Evolutionary conservation across 23 tunicate species (phyloP), one percentile per base, ranked within the genome.

Genomic region (Halocynthia roretzi): DNA sequence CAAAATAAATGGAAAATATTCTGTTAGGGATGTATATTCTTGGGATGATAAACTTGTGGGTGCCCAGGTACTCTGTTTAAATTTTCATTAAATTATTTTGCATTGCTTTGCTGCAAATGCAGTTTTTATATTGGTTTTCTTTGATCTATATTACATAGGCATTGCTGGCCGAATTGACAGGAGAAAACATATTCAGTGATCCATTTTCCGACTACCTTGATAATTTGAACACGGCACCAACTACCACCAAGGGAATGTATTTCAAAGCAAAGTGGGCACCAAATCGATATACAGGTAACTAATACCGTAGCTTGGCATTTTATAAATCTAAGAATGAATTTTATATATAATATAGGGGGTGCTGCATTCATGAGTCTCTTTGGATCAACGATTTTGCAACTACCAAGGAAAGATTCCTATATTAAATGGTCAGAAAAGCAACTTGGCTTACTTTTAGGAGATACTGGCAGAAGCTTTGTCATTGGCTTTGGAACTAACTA

Each of bases 41-140:
- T 89, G 86, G 85, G 99, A 96, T 76, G 84, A 88, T 40, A 90
- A 89, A 66, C 86, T 86, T 17, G 83, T 94, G 18, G 99, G 90
- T 10, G 99, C 94, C 6, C 87, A 89, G 78, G 78, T 74, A 74
- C 14, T n/a, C 31, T 58, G n/a, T 14, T 58, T 15, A 58, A 58
- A 15, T 58, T 58, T 58, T 58, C n/a, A 14, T 1, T 58, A 58
- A 1, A 58, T 58, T 58, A 1, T 1, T 58, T 58, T 58, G 63
- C 17, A 14, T 14, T 58, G 15, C 17, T 58, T n/a, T 58, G 15
- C 15, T 58, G 63, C 63, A 58, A 10, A 14, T 58, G 5, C 15
- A 14, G 63, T 15, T n/a, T 58, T 31, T 31, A 31, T 0, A 31
- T 58, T 4, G 17, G 63, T 58, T 14, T 14, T 58, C 15, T 58